Evolutionary conservation across 2,797 vertebrate species (phyloP).

Genomic region (Hippocampus kuda): DNA sequence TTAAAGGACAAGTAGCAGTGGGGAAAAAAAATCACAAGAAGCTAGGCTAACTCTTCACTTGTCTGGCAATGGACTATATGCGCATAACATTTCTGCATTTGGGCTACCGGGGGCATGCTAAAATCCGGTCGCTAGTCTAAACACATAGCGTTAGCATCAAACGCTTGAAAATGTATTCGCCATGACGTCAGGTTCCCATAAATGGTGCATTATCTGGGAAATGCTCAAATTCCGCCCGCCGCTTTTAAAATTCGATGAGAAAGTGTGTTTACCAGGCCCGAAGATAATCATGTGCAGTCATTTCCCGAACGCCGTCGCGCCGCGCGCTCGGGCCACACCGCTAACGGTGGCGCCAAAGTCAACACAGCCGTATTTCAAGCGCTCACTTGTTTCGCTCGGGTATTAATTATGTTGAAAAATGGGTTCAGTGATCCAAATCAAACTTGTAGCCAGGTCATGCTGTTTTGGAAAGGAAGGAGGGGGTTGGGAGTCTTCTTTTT

Average conservation of each 20-base stretch:
- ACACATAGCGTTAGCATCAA: too few relatives aligned
- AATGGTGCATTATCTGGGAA: too few relatives aligned
- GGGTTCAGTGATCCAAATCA: constrained; percentile 43
- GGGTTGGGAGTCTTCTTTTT: constrained; percentile 12
- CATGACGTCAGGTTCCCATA: too few relatives aligned
- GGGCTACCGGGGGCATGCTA: too few relatives aligned
- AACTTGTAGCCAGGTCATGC: constrained; percentile 37
- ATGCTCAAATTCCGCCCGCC: too few relatives aligned
- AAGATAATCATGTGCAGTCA: neutral
- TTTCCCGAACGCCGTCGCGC: neutral
- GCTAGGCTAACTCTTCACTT: too few relatives aligned
- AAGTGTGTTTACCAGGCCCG: neutral
- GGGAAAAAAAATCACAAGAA: too few relatives aligned
- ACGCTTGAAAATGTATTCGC: too few relatives aligned
- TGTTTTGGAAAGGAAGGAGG: constrained; percentile 25
- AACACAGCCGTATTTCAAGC: constrained; percentile 20
- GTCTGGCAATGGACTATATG: too few relatives aligned
- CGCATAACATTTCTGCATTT: too few relatives aligned
- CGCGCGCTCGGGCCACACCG: neutral
- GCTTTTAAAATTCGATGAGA: neutral
- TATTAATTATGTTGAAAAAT: constrained; percentile 30
- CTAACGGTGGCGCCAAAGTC: constrained; percentile 20
- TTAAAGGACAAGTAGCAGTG: too few relatives aligned
- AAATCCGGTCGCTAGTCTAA: too few relatives aligned
- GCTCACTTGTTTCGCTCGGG: constrained; percentile 31